Evolutionary conservation across 2,797 vertebrate genomes (phyloP), one percentile per base, ranked within the genome.

Genomic region (Geotrypetes seraphini): DNA sequence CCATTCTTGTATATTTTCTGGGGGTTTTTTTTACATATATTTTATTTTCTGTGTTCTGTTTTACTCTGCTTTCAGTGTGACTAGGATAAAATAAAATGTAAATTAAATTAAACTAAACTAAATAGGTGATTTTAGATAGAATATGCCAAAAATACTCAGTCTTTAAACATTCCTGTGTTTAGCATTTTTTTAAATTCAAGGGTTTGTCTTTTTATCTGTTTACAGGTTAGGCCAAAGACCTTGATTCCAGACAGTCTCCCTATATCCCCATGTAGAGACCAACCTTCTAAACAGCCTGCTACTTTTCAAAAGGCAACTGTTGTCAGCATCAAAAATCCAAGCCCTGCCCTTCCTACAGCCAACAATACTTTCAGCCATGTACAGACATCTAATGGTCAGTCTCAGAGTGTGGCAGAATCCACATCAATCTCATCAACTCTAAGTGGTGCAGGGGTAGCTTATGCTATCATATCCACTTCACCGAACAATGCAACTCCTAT

Each of bases 141-240:
- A n/a, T n/a, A n/a, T n/a, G n/a, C n/a, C n/a, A n/a, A n/a, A n/a
- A n/a, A n/a, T n/a, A n/a, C n/a, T n/a, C n/a, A n/a, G n/a, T n/a
- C n/a, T n/a, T n/a, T n/a, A n/a, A n/a, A n/a, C n/a, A n/a, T n/a
- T n/a, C n/a, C n/a, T n/a, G n/a, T n/a, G n/a, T n/a, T n/a, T n/a
- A n/a, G n/a, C n/a, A n/a, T n/a, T n/a, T n/a, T n/a, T n/a, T n/a
- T n/a, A n/a, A n/a, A n/a, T n/a, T n/a, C n/a, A n/a, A n/a, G n/a
- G n/a, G n/a, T n/a, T n/a, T n/a, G n/a, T n/a, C n/a, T n/a, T n/a
- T 5, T 11, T 33, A 34, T 65, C 34, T 39, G n/a, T 27, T 48
- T 34, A 18, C 63, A 97, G 93, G 92, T 97, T 84, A 91, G 92
- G 89, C 93, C 95, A 91, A 96, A 95, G 92, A 95, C 88, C 58